A percentile compares a stretch with the other conserved stretches of the same genome.
These are phyloP conservation scores for Protobothrops mucrosquamatus DNA, from an alignment of 2,113 vertebrate species.

Conservation along the genomic window DNA sequence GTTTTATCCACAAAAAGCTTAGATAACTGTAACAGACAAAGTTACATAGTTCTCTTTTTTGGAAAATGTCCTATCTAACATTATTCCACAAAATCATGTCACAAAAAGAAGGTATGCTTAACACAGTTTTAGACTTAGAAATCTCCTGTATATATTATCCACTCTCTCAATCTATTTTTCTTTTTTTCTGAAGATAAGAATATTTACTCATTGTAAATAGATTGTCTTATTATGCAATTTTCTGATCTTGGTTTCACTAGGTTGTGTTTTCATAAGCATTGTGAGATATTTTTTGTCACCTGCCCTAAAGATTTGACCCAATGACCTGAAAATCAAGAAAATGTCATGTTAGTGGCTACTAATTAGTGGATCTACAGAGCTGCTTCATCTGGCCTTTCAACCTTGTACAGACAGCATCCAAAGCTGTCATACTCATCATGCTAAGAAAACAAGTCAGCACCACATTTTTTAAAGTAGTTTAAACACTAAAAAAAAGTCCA, in stretches of 20 bases:
- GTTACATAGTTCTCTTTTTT: neutral
- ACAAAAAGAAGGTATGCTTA: neutral
- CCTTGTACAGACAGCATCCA: slow-evolving; percentile 60
- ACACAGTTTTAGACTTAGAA: neutral
- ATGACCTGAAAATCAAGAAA: slow-evolving; percentile 73
- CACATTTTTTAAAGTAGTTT: slow-evolving; percentile 13
- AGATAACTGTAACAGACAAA: neutral
- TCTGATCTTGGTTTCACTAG: slow-evolving; percentile 31
- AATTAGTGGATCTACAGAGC: slow-evolving; percentile 78
- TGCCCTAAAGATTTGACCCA: slow-evolving; percentile 71
- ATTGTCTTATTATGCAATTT: slow-evolving; percentile 24
- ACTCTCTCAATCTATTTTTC: neutral
- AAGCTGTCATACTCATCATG: slow-evolving; percentile 73
- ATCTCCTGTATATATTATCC: neutral
- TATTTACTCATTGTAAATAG: slow-evolving; percentile 1
- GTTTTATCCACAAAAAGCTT: neutral
- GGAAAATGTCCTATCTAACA: neutral
- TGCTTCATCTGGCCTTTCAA: slow-evolving; percentile 71
- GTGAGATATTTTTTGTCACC: slow-evolving; percentile 60
- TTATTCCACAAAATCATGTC: neutral
- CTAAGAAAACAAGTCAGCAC: slow-evolving; percentile 68
- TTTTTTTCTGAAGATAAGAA: slow-evolving; percentile 9
- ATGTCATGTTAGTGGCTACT: slow-evolving; percentile 79
- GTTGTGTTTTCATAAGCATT: slow-evolving; percentile 51
- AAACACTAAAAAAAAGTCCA: slow-evolving; percentile 44